Evolutionary conservation across 2,888 invertebrate genomes (phyloP).

Genomic region (Agrotis segetum): DNA sequence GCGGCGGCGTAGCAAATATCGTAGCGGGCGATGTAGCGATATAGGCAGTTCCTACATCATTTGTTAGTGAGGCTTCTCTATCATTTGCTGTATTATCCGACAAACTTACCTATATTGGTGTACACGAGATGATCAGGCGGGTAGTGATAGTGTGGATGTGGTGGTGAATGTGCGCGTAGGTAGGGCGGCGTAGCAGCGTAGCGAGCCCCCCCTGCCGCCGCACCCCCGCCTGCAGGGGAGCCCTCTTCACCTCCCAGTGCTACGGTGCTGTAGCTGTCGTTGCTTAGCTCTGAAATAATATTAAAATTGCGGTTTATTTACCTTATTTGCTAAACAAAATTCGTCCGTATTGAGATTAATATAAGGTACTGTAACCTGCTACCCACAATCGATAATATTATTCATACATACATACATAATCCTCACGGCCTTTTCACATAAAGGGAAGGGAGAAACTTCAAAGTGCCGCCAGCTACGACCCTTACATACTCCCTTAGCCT

Average conservation of each 20-base stretch:
- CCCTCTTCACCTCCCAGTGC: conserved; percentile 96
- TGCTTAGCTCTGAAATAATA: conserved; percentile 93
- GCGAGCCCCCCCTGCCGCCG: conserved; percentile 90
- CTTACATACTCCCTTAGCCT: no score
- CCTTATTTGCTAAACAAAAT: no score
- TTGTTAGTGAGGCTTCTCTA: conserved; percentile 92
- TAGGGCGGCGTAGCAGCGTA: conserved; percentile 94
- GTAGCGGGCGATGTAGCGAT: conserved; percentile 92
- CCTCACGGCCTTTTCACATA: no score
- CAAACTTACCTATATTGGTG: conserved; percentile 94
- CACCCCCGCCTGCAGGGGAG: conserved; percentile 91
- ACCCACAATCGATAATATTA: no score
- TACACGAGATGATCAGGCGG: conserved; percentile 96
- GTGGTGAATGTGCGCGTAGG: conserved; percentile 94
- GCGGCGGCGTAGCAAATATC: conserved; percentile 87
- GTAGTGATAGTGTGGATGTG: conserved; percentile 95
- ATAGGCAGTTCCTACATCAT: conserved; percentile 87
- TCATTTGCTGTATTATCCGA: neutral
- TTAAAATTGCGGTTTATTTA: neutral
- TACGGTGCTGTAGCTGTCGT: conserved; percentile 97
- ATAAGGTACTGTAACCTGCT: neutral
- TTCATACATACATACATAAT: no score
- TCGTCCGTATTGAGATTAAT: no score
- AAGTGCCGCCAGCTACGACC: no score
- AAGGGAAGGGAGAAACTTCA: no score